These are phyloP conservation scores for Steatocranus sp. DNA, from an alignment of 2,797 vertebrate genomes.

Conservation along the genomic window DNA sequence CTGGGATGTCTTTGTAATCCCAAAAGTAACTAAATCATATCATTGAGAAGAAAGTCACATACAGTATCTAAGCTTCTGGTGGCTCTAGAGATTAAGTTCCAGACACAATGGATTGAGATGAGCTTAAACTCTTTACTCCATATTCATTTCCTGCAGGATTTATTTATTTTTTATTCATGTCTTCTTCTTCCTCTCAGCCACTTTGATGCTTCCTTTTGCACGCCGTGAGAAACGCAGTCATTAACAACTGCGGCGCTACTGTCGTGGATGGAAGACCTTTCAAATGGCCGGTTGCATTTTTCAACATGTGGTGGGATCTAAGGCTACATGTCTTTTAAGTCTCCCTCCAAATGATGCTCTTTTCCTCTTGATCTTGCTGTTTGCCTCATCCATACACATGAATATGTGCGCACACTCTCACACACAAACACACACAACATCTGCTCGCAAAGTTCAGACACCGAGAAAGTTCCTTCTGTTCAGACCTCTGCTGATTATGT, in stretches of 20 bases:
- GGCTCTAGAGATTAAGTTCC: slow-evolving; percentile 53
- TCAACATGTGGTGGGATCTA: slow-evolving; percentile 22
- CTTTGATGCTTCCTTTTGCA: slow-evolving; percentile 53
- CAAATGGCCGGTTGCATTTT: slow-evolving; percentile 32
- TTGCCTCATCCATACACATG: neutral
- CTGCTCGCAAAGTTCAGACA: slow-evolving; percentile 56
- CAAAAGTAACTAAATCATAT: slow-evolving; percentile 43
- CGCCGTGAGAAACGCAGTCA: slow-evolving; percentile 44
- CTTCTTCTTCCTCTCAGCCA: slow-evolving; percentile 9
- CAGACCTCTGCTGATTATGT: slow-evolving; percentile 20
- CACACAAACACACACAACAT: slow-evolving; percentile 53
- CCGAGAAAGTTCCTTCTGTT: slow-evolving; percentile 66
- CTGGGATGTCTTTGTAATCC: slow-evolving; percentile 29
- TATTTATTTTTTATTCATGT: neutral
- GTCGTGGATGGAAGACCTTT: slow-evolving; percentile 26
- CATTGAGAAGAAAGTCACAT: slow-evolving; percentile 56
- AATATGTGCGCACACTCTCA: neutral
- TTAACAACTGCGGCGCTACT: slow-evolving; percentile 4
- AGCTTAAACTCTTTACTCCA: slow-evolving; percentile 53
- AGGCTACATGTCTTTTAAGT: slow-evolving; percentile 27
- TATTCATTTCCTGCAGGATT: slow-evolving; percentile 51
- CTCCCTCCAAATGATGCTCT: slow-evolving; percentile 22
- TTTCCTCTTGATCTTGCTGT: slow-evolving; percentile 23
- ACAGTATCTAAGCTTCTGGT: slow-evolving; percentile 48
- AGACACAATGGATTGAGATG: slow-evolving; percentile 60